Conservation (phyloP, 2,888 invertebrate species). For the Galerucella pusilla region DNA sequence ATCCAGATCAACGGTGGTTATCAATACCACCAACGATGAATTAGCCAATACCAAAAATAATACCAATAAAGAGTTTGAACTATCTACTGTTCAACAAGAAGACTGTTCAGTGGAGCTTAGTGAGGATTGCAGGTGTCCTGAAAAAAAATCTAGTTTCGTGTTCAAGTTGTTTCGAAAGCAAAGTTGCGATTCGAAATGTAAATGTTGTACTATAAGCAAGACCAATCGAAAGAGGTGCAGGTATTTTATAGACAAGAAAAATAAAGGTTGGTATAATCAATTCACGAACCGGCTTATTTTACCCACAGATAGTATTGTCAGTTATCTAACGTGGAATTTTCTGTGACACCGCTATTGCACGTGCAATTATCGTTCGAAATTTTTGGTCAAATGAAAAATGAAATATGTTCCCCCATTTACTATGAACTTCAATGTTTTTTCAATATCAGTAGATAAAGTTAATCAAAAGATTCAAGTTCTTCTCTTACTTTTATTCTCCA, state of each 20-base stretch:
- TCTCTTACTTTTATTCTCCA: too few species aligned
- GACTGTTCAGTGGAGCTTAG: neutral
- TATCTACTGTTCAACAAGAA: neutral
- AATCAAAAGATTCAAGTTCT: too few species aligned
- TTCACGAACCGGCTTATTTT: too few species aligned
- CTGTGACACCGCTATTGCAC: too few species aligned
- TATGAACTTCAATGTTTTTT: too few species aligned
- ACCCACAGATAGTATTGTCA: too few species aligned
- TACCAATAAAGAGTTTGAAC: neutral
- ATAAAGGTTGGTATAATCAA: neutral
- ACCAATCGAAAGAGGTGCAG: slow-evolving; percentile 12
- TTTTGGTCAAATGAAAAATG: too few species aligned
- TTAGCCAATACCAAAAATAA: neutral
- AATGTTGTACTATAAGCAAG: slow-evolving; percentile 6
- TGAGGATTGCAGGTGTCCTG: neutral
- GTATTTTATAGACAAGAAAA: slow-evolving; percentile 5
- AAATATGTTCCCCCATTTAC: too few species aligned
- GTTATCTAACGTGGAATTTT: too few species aligned
- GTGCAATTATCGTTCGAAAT: too few species aligned
- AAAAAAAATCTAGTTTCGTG: slow-evolving; percentile 18
- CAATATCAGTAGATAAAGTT: too few species aligned
- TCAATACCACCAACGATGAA: neutral
- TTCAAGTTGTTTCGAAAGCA: slow-evolving; percentile 19
- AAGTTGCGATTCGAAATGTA: slow-evolving; percentile 20
- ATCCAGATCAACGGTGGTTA: slow-evolving; percentile 6